Evolutionary conservation across 2,113 vertebrate genomes (phyloP), one percentile per base, ranked within the genome.

Genomic region (Barbus barbus): DNA sequence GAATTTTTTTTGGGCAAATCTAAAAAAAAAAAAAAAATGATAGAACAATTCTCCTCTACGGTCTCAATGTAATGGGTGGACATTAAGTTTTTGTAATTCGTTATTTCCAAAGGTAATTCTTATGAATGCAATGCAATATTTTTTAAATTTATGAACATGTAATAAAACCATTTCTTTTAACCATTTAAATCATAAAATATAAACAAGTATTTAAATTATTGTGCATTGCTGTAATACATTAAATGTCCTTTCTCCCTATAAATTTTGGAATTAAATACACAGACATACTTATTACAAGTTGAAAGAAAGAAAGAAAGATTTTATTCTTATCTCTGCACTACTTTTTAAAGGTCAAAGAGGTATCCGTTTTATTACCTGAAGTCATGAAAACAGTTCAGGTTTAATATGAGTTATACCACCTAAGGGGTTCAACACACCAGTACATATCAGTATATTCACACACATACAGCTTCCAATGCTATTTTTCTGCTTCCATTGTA

Each of bases 391-490:
- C 36, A 61, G 77, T 61, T 79, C 14, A 61, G 16, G n/a, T 78
- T 81, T 28, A 79, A 79, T 67, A 51, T 9, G 44, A 67, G 61
- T 81, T 81, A 46, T 51, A 38, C 9, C 16, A 67, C 78, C 78
- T 81, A 14, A 51, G 61, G 60, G 24, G 11, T 67, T 81, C 24
- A 46, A 81, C 58, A 67, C 16, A 81, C 60, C 0, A n/a, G 44
- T 58, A 79, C n/a, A 60, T 44, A 24, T 72, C 69, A 72, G n/a
- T 24, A 76, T 53, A 75, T 31, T 11, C 72, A 16, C 24, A 9
- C 24, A 78, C 20, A 3, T 9, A n/a, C n/a, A n/a, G n/a, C 36
- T 81, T 84, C 83, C 78, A 79, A 89, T 86, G 79, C 16, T 46
- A 33, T 38, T 51, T 88, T 85, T 85, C 78, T 1, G 16, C 22